A percentile compares a stretch with the other conserved stretches of the same genome.
phyloP scores from a whole-genome alignment of 2,888 invertebrate species.

The Harpalus rubripes region DNA sequence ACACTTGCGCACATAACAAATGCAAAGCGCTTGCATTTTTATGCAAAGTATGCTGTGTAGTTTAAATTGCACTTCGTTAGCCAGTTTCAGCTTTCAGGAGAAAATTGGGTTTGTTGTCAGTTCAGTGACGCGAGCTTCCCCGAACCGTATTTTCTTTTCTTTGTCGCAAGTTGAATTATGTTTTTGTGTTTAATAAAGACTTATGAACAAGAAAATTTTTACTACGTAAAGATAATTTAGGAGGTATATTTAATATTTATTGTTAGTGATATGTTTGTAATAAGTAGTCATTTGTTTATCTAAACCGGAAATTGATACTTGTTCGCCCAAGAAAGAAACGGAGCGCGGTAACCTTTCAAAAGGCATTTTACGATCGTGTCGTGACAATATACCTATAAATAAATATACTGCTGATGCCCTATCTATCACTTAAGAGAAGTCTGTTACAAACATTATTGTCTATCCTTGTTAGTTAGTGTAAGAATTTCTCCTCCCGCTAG shows the following conservation, averaged over 20 bases:
- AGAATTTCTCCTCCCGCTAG: too few relatives aligned
- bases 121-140: background rate
- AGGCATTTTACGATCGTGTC: too few relatives aligned
- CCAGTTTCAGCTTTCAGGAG: background rate
- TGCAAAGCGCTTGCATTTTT: background rate
- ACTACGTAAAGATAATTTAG: background rate
- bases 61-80: background rate
- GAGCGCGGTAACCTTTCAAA: too few relatives aligned
- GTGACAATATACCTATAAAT: too few relatives aligned
- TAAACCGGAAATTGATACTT: too few relatives aligned
- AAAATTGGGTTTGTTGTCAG: background rate
- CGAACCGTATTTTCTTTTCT: background rate
- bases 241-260: background rate
- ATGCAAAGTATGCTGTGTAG: background rate
- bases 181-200: background rate
- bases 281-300: too few relatives aligned
- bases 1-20: background rate
- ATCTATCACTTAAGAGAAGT: too few relatives aligned
- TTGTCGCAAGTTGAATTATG: background rate
- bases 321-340: too few relatives aligned
- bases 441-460: too few relatives aligned
- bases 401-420: too few relatives aligned
- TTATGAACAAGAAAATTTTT: background rate
- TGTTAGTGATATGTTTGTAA: background rate
- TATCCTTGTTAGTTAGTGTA: too few relatives aligned